Conservation (phyloP, 2,888 invertebrate genomes). For the Chesias legatella region DNA sequence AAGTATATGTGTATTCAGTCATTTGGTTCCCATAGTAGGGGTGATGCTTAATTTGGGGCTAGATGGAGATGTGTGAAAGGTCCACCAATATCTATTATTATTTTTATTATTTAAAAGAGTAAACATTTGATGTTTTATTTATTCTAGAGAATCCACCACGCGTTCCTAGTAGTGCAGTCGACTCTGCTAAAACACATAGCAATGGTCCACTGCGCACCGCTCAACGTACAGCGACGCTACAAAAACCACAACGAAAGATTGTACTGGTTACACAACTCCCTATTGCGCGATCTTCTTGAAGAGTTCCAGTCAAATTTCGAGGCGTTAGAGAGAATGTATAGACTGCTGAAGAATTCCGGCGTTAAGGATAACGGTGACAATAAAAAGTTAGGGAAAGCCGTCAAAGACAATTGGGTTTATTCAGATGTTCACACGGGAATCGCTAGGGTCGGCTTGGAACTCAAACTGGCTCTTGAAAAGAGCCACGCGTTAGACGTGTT, state of each 20-base stretch:
- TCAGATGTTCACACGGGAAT: conserved; percentile 68
- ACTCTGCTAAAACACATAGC: conserved; percentile 66
- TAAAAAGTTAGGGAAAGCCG: conserved; percentile 51
- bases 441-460: conserved; percentile 56
- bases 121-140: too few species aligned
- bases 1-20: too few species aligned
- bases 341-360: conserved; percentile 62
- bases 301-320: conserved; percentile 56
- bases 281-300: conserved; percentile 47
- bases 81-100: too few species aligned
- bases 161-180: conserved; percentile 70
- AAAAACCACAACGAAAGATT: conserved; percentile 69
- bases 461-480: conserved; percentile 60
- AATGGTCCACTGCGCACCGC: conserved; percentile 55
- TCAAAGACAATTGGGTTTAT: conserved; percentile 61
- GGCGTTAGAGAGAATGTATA: conserved; percentile 62
- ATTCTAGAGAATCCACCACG: conserved; percentile 71
- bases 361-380: conserved; percentile 37
- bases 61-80: too few species aligned
- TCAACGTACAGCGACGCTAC: conserved; percentile 45
- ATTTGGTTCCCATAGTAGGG: too few species aligned
- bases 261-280: conserved; percentile 60
- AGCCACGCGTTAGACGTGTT: conserved; percentile 64
- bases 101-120: too few species aligned
- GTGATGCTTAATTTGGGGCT: too few species aligned